These are phyloP conservation scores for Oreochromis grahami DNA, from an alignment of 2,797 vertebrate genomes.

Conservation along the genomic window DNA sequence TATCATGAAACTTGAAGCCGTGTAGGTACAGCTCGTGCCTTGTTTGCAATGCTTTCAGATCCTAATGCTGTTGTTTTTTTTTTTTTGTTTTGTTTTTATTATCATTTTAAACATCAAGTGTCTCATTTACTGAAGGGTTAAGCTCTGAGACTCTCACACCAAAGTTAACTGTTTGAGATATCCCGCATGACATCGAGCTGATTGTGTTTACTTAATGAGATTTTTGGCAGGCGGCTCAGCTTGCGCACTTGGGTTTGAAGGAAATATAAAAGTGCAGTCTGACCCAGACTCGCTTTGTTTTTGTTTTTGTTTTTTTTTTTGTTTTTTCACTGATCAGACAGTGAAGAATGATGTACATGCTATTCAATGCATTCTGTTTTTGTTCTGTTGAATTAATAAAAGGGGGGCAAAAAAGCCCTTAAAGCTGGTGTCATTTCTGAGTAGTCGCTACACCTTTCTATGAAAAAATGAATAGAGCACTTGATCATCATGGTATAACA, in stretches of 20 bases:
- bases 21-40: conserved; percentile 16
- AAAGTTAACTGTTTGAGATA: conserved; percentile 18
- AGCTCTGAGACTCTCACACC: conserved; percentile 15
- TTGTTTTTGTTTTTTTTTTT: no score
- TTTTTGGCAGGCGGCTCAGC: conserved; percentile 18
- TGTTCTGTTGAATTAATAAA: conserved; percentile 62
- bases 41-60: conserved; percentile 27
- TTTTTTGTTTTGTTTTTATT: neutral
- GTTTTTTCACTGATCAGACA: conserved; percentile 11
- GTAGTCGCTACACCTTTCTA: neutral
- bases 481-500: neutral
- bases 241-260: conserved; percentile 27
- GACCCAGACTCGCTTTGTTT: neutral
- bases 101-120: neutral
- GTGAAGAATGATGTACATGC: conserved; percentile 45
- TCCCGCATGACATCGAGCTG: conserved; percentile 50
- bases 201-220: conserved; percentile 50
- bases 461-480: neutral
- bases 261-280: conserved; percentile 9
- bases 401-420: neutral
- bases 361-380: conserved; percentile 54
- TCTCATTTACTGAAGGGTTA: conserved; percentile 8
- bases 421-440: neutral
- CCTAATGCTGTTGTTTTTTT: conserved; percentile 6
- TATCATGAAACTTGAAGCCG: conserved; percentile 44